phyloP scores from a whole-genome alignment of 2,113 vertebrate species.

The Sylvia atricapilla region DNA sequence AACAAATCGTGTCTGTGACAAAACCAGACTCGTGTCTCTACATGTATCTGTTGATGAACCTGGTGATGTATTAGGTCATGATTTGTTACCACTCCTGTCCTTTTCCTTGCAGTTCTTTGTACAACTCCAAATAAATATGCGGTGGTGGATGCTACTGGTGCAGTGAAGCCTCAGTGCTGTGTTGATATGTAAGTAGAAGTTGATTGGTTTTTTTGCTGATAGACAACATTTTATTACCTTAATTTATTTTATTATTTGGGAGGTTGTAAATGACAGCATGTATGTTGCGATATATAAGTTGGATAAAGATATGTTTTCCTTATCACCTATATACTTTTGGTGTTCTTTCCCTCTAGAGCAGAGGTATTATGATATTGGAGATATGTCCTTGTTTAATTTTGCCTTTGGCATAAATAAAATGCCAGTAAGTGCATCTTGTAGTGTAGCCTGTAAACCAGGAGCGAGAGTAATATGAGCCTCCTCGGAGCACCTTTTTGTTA shows the following conservation, averaged over 20 bases:
- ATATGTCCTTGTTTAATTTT: background rate
- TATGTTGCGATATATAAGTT: background rate
- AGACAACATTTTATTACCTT: background rate
- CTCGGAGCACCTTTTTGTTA: background rate
- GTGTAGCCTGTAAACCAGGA: background rate
- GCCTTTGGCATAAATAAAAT: background rate
- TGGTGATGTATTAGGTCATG: background rate
- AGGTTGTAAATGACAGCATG: background rate
- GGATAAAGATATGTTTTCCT: background rate
- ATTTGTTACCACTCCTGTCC: constrained; percentile 19
- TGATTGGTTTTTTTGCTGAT: background rate
- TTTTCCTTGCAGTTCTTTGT: constrained; percentile 88
- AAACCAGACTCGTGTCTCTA: background rate
- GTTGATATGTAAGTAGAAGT: constrained; percentile 93
- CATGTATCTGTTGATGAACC: background rate
- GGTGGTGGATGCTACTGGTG: constrained; percentile 93
- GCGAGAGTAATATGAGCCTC: background rate
- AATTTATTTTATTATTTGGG: background rate
- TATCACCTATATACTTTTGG: background rate
- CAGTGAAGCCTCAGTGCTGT: constrained; percentile 97
- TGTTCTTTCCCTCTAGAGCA: background rate
- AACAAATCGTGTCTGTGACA: background rate
- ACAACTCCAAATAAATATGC: constrained; percentile 97
- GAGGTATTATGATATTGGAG: background rate
- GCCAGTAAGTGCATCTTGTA: background rate